Evolutionary conservation across 2,888 invertebrate genomes (phyloP).

Genomic region (Tridacna crocea): DNA sequence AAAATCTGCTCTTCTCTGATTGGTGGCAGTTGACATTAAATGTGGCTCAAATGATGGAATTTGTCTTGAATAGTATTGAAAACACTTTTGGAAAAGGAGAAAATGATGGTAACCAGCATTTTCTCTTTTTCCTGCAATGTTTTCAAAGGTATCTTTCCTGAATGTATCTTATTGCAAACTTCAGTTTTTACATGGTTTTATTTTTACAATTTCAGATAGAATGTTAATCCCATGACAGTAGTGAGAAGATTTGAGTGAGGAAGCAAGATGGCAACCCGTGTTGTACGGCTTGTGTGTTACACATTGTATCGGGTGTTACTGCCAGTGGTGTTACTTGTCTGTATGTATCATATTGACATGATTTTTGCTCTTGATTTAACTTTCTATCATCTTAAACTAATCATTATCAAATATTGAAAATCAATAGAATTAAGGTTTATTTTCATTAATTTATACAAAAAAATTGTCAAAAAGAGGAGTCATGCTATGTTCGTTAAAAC

Average conservation of each 20-base stretch:
- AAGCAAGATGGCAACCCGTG: slow-evolving; percentile 37
- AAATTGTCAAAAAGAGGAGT: background rate
- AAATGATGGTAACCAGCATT: slow-evolving; percentile 3
- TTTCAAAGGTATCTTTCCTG: too few relatives aligned
- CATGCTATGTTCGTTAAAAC: too few relatives aligned
- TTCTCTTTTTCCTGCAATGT: background rate
- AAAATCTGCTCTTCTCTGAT: too few relatives aligned
- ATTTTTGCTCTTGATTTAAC: background rate
- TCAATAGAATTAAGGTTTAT: background rate
- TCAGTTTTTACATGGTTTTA: background rate
- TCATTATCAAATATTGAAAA: background rate
- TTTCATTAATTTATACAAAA: too few relatives aligned
- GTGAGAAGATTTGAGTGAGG: background rate
- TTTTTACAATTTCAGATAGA: background rate
- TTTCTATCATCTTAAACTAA: too few relatives aligned
- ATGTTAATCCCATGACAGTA: background rate
- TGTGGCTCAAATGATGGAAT: too few relatives aligned
- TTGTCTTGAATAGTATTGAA: background rate
- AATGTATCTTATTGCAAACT: too few relatives aligned
- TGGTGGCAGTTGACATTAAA: too few relatives aligned
- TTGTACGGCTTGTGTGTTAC: slow-evolving; percentile 66
- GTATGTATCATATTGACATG: slow-evolving; percentile 57
- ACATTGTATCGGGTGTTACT: slow-evolving; percentile 73
- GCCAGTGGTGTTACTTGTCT: slow-evolving; percentile 73
- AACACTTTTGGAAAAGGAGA: background rate